phyloP scores from a whole-genome alignment of 2,888 invertebrate genomes.

The Volucella inanis region DNA sequence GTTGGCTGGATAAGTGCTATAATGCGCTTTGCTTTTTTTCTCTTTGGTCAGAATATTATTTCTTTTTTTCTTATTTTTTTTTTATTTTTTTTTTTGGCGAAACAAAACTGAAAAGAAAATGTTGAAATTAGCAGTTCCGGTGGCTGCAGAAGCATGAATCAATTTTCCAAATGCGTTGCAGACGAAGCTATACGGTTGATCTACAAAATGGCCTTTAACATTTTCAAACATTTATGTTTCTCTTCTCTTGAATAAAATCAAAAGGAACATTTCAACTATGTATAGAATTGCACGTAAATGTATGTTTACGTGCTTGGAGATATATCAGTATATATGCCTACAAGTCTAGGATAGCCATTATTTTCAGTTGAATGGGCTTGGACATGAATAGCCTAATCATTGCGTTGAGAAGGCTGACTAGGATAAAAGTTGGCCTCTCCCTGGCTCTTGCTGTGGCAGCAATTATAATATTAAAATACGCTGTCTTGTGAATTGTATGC shows the following conservation, averaged over 20 bases:
- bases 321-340: no score
- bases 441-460: conserved; percentile 38
- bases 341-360: not conserved
- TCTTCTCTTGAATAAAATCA: conserved; percentile 35
- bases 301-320: conserved; percentile 1
- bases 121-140: conserved; percentile 67
- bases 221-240: conserved; percentile 30
- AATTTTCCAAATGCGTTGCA: conserved; percentile 72
- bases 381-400: conserved; percentile 48
- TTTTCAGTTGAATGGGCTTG: conserved; percentile 45
- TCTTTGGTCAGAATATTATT: conserved; percentile 32
- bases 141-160: conserved; percentile 64
- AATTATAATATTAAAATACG: conserved; percentile 39
- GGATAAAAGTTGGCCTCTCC: not conserved
- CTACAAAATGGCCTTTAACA: conserved; percentile 42
- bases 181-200: conserved; percentile 22
- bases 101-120: conserved; percentile 71
- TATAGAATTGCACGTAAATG: not conserved
- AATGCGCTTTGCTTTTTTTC: conserved; percentile 60
- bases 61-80: conserved; percentile 30
- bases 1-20: conserved; percentile 69
- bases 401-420: conserved; percentile 1
- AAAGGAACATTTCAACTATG: conserved; percentile 31
- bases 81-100: conserved; percentile 46
- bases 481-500: conserved; percentile 13